Conservation (phyloP, 2,888 invertebrate genomes). For the Auanema freiburgensis region DNA sequence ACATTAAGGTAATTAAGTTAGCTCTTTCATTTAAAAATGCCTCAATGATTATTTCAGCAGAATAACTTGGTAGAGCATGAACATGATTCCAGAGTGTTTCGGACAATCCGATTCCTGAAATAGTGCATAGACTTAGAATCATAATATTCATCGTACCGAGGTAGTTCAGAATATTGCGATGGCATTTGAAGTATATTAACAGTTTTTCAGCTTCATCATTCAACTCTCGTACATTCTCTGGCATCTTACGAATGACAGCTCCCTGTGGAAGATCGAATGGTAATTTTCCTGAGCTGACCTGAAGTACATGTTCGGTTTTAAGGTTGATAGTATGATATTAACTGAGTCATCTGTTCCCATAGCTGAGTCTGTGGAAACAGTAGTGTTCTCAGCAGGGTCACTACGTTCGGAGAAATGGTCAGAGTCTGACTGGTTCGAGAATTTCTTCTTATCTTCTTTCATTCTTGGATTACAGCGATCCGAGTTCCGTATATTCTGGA, state of each 20-base stretch:
- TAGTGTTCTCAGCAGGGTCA: slow-evolving; percentile 34
- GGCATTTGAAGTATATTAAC: slow-evolving; percentile 40
- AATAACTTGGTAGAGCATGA: slow-evolving; percentile 34
- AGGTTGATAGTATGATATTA: too few relatives aligned
- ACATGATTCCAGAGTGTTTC: slow-evolving; percentile 45
- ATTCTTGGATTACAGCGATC: too few relatives aligned
- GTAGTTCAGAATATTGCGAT: slow-evolving; percentile 44
- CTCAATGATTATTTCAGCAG: slow-evolving; percentile 17
- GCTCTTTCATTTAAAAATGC: not conserved
- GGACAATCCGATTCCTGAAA: slow-evolving; percentile 36
- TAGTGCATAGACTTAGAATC: too few relatives aligned
- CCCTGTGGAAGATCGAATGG: slow-evolving; percentile 23
- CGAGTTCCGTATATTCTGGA: not conserved
- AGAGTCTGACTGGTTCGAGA: slow-evolving; percentile 10
- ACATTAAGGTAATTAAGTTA: too few relatives aligned
- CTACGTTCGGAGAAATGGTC: slow-evolving; percentile 32
- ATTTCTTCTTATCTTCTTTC: too few relatives aligned
- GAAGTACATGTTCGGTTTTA: too few relatives aligned
- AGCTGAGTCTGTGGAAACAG: slow-evolving; percentile 41
- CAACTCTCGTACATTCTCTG: slow-evolving; percentile 30
- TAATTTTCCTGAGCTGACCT: not conserved
- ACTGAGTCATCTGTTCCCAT: slow-evolving; percentile 21
- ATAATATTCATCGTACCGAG: too few relatives aligned
- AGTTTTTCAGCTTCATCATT: slow-evolving; percentile 44
- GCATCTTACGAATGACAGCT: slow-evolving; percentile 20